Conservation (phyloP, 2,888 invertebrate genomes). For the Gerosis bhagava region DNA sequence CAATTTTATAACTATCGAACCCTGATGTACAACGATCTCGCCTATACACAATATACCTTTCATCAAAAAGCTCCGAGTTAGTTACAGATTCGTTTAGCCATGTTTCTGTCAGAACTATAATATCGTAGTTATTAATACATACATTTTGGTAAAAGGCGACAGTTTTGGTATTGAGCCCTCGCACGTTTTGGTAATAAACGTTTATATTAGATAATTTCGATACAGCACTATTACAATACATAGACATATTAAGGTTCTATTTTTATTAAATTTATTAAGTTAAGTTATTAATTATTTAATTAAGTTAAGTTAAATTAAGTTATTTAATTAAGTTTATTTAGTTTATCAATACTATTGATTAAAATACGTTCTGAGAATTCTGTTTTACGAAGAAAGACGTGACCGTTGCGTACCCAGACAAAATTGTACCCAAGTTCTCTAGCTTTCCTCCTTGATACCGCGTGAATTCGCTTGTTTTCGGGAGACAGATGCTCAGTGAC, state of each 20-base stretch:
- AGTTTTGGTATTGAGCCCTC: slow-evolving; percentile 21
- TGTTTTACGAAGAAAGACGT: slow-evolving; percentile 4
- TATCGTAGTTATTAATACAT: slow-evolving; percentile 9
- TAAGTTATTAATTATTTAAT: too few relatives aligned
- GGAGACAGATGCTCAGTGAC: slow-evolving; percentile 1
- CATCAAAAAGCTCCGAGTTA: slow-evolving; percentile 19
- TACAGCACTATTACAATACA: too few relatives aligned
- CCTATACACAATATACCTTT: slow-evolving; percentile 20
- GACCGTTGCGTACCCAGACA: slow-evolving; percentile 2
- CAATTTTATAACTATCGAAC: background rate
- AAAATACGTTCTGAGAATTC: slow-evolving; percentile 2
- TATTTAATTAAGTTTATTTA: too few relatives aligned
- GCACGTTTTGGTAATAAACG: slow-evolving; percentile 22
- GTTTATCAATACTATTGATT: background rate
- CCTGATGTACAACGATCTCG: slow-evolving; percentile 12
- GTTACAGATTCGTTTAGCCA: slow-evolving; percentile 18
- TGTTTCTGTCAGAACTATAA: slow-evolving; percentile 22
- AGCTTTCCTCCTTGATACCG: background rate
- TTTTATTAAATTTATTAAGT: too few relatives aligned
- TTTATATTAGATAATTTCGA: background rate
- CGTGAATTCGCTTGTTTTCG: background rate
- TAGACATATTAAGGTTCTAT: too few relatives aligned
- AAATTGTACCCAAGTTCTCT: slow-evolving; percentile 1
- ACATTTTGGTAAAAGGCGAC: slow-evolving; percentile 15
- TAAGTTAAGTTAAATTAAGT: too few relatives aligned